Base-by-base conservation (phyloP, 1,140 invertebrate species). In the Lasioglossum baleicum region DNA sequence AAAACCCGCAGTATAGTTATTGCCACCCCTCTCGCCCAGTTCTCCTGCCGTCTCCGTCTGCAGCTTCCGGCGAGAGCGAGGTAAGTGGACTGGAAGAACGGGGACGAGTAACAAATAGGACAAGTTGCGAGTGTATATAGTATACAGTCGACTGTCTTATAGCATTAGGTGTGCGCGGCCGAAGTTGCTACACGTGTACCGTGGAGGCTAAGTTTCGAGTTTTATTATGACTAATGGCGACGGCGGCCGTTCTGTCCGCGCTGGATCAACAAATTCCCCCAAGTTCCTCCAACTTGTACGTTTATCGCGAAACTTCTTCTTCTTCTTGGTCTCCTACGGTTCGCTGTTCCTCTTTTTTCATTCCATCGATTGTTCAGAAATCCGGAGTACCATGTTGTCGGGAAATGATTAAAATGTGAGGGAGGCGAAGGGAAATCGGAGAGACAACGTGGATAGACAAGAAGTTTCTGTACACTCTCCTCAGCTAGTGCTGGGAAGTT, bases 141-240 rank as follows among this genome's bases (percentile, higher is more conserved):
- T 53, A 53, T 53, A 53, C 51, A 15, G 15, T 53, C 17, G 13
- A 15, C 51, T 53, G 51, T 53, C 51, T 53, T 53, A 53, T 20
- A 53, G 51, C 51, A 53, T 53, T 53, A 53, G 51, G 51, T 20
- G 51, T 20, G 15, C 56, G 20, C n/a, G 56, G 20, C 20, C 20
- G 60, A 26, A 13, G 60, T 63, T 63, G 60, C 26, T 48, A 5
- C 42, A 6, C 70, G 58, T 58, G 22, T 11, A 63, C 2, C 35
- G 6, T 8, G 17, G 35, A n/a, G 35, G 51, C 35, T 35, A 65
- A 65, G 17, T 65, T 65, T 65, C 35, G 8, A 42, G 17, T 65
- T 65, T 65, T 65, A 65, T 65, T n/a, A 42, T 31, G 63, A 65
- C 17, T 42, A 65, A 65, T 42, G 35, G 31, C 17, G 17, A 65